phyloP scores from a whole-genome alignment of 1,140 invertebrate species.

The Chlorops oryzae region DNA sequence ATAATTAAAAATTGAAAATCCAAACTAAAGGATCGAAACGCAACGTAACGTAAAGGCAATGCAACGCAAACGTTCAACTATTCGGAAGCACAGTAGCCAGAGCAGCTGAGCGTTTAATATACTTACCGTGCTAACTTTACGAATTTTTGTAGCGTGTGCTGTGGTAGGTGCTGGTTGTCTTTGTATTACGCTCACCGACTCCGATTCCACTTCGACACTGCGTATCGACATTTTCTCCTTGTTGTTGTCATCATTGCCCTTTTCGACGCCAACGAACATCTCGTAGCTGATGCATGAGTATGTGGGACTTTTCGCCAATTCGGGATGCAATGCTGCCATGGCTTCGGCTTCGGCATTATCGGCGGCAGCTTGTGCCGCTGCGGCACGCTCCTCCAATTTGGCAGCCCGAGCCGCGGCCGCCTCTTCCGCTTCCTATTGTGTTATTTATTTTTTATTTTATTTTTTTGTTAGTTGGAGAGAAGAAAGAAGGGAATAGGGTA shows the following conservation, averaged over 20 bases:
- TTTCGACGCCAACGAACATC: constrained; percentile 78
- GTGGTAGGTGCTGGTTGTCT: constrained; percentile 56
- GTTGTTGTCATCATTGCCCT: constrained; percentile 78
- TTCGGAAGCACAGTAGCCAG: constrained; percentile 25
- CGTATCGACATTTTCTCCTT: constrained; percentile 86
- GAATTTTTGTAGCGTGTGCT: constrained; percentile 59
- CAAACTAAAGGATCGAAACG: constrained; percentile 10
- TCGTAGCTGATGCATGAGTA: constrained; percentile 87
- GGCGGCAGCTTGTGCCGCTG: constrained; percentile 58
- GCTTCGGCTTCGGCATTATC: constrained; percentile 56
- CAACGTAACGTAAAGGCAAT: constrained; percentile 22
- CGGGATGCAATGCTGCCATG: constrained; percentile 56
- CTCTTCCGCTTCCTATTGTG: constrained; percentile 71
- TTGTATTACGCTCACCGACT: constrained; percentile 80
- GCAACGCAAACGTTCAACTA: constrained; percentile 14
- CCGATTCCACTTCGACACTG: constrained; percentile 76
- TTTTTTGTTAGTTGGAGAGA: too few species aligned
- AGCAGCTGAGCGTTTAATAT: constrained; percentile 43
- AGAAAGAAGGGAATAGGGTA: too few species aligned
- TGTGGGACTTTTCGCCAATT: constrained; percentile 76
- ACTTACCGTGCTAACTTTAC: constrained; percentile 89
- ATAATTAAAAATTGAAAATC: too few species aligned
- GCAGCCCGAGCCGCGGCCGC: constrained; percentile 68
- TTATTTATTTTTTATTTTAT: constrained; percentile 4
- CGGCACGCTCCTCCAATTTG: constrained; percentile 64